Evolutionary conservation across 2,797 vertebrate species (phyloP).

Genomic region (Synaphobranchus kaupii): DNA sequence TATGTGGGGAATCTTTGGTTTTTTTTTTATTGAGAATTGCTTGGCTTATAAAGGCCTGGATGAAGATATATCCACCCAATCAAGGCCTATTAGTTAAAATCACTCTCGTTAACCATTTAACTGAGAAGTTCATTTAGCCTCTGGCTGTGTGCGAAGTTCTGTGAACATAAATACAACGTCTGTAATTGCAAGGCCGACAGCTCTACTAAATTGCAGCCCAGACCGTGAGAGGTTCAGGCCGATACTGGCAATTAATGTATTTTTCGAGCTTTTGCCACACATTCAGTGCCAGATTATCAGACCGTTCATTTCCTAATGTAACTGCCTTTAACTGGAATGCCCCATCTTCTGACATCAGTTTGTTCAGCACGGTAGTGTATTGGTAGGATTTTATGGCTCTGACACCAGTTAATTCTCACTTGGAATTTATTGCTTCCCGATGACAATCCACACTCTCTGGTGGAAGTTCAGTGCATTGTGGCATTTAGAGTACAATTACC

Average conservation of each 20-base stretch:
- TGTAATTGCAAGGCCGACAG: not conserved
- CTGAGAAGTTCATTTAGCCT: not conserved
- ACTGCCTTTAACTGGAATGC: not conserved
- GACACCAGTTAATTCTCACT: not conserved
- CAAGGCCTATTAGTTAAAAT: slow-evolving; percentile 6
- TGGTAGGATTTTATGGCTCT: not conserved
- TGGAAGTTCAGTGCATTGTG: not conserved
- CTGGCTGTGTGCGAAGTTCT: not conserved
- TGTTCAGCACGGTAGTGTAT: not conserved
- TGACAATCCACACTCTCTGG: not conserved
- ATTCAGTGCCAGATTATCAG: not conserved
- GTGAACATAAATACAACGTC: not conserved
- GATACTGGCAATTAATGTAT: not conserved
- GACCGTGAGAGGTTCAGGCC: not conserved
- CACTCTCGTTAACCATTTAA: not conserved
- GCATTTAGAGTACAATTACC: not conserved
- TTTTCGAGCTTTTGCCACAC: not conserved
- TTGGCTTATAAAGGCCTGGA: not conserved
- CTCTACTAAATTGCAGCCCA: not conserved
- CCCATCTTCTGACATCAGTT: not conserved
- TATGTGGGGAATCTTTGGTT: not conserved
- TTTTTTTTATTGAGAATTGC: no score
- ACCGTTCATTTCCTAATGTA: not conserved
- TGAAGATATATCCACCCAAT: not conserved
- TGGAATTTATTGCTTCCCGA: not conserved